A percentile compares a stretch with the other conserved stretches of the same genome.
phyloP scores from a whole-genome alignment of 2,797 vertebrate species.

The Myotis daubentonii region DNA sequence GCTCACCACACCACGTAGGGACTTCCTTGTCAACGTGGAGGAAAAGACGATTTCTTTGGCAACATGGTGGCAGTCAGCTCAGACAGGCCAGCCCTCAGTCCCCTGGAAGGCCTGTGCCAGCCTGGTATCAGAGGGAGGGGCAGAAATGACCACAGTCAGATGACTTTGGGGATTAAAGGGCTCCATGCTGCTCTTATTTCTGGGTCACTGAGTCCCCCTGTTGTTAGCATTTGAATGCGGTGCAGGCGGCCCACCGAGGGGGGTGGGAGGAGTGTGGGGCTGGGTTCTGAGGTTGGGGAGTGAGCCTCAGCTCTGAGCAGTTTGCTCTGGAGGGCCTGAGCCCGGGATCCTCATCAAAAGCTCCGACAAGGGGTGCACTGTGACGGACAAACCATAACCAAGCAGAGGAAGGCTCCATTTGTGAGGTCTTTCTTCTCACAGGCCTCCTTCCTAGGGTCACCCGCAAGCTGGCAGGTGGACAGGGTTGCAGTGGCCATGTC shows the following conservation, averaged over 20 bases:
- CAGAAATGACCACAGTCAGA: background rate
- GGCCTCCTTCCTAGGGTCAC: background rate
- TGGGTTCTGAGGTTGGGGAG: background rate
- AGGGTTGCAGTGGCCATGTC: background rate
- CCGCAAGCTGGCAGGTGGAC: background rate
- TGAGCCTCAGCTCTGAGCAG: background rate
- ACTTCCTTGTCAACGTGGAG: background rate
- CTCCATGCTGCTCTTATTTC: slow-evolving; percentile 28
- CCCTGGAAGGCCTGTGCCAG: background rate
- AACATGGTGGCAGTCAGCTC: background rate
- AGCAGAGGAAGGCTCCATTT: background rate
- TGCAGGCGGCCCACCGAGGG: background rate
- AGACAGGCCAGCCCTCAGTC: background rate
- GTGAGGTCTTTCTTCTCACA: background rate
- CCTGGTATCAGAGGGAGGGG: background rate
- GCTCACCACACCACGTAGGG: slow-evolving; percentile 14
- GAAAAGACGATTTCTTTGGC: slow-evolving; percentile 48
- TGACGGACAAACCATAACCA: background rate
- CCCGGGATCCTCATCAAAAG: background rate
- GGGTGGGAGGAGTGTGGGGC: background rate
- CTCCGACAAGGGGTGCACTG: background rate
- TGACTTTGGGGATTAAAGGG: slow-evolving; percentile 24
- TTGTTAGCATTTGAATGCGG: slow-evolving; percentile 44
- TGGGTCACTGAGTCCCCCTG: slow-evolving; percentile 21
- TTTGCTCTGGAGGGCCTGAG: background rate